These are phyloP conservation scores for Valencia hispanica DNA, from an alignment of 2,797 vertebrate genomes.

Conservation along the genomic window DNA sequence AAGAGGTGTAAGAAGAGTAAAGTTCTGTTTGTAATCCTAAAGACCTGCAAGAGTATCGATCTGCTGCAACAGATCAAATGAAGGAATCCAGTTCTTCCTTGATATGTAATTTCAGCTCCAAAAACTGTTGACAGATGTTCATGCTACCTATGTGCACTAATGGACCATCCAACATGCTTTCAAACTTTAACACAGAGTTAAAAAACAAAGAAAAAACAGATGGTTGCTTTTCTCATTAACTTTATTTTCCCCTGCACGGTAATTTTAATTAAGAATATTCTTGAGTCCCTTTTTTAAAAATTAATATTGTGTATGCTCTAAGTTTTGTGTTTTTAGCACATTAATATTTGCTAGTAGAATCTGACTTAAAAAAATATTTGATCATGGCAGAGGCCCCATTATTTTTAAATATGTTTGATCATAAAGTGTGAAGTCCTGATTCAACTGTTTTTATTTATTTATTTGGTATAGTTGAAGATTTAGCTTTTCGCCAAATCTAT, in stretches of 20 bases:
- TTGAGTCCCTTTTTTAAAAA: not conserved
- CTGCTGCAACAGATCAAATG: not conserved
- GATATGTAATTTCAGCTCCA: slow-evolving; percentile 3
- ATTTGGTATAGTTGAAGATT: not conserved
- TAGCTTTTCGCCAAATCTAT: not conserved
- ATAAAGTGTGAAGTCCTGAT: not conserved
- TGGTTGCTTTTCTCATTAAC: not conserved
- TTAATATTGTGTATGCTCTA: not conserved
- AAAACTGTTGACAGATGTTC: not conserved
- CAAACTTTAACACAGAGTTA: not conserved
- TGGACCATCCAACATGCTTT: not conserved
- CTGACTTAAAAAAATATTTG: not conserved
- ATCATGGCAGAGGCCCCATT: not conserved
- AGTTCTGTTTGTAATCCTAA: not conserved
- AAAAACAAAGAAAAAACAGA: not conserved
- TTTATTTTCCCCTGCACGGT: no score
- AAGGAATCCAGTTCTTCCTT: not conserved
- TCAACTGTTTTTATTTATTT: not conserved
- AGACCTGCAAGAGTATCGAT: not conserved
- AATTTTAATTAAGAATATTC: not conserved
- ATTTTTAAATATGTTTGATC: not conserved
- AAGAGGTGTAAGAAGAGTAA: not conserved
- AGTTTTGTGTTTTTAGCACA: not conserved
- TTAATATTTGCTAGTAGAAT: not conserved
- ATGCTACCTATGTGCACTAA: not conserved